A percentile compares a stretch with the other conserved stretches of the same genome.
Conservation (phyloP, 1,140 invertebrate species). For the Megathymus violae region DNA sequence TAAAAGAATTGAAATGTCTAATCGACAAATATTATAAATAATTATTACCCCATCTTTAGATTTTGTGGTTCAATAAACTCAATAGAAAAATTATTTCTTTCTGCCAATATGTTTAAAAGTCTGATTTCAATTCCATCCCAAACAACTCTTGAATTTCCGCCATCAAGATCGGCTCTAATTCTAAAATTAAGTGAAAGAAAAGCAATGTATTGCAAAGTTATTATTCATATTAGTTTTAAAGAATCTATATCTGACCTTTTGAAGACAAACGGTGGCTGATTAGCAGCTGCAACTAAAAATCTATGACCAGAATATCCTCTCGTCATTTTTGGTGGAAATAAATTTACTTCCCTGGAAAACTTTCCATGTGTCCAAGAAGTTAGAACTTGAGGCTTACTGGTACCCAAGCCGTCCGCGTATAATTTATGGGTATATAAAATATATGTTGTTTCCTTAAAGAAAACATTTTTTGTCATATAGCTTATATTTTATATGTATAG, state of each 20-base stretch:
- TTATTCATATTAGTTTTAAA: too few relatives aligned
- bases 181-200: slow-evolving; percentile 42
- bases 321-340: slow-evolving; percentile 88
- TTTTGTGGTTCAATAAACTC: slow-evolving; percentile 86
- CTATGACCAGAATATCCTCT: slow-evolving; percentile 88
- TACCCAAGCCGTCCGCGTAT: slow-evolving; percentile 87
- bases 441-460: slow-evolving; percentile 85
- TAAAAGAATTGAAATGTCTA: slow-evolving; percentile 1
- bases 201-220: too few relatives aligned
- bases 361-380: slow-evolving; percentile 87
- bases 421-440: slow-evolving; percentile 89
- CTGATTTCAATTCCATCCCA: slow-evolving; percentile 89
- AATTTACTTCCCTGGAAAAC: slow-evolving; percentile 85
- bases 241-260: slow-evolving; percentile 78
- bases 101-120: slow-evolving; percentile 85
- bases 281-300: slow-evolving; percentile 86
- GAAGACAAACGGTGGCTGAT: slow-evolving; percentile 89
- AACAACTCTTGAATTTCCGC: slow-evolving; percentile 74
- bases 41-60: slow-evolving; percentile 77
- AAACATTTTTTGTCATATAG: too few relatives aligned
- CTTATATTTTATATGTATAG: too few relatives aligned
- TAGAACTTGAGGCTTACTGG: slow-evolving; percentile 85
- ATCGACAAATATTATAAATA: background rate
- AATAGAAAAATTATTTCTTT: slow-evolving; percentile 87
- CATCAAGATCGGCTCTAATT: slow-evolving; percentile 63